Percentiles rank a stretch among this genome's conserved stretches.
Conservation (phyloP, 2,888 invertebrate genomes). For the Brachyopa scutellaris region DNA sequence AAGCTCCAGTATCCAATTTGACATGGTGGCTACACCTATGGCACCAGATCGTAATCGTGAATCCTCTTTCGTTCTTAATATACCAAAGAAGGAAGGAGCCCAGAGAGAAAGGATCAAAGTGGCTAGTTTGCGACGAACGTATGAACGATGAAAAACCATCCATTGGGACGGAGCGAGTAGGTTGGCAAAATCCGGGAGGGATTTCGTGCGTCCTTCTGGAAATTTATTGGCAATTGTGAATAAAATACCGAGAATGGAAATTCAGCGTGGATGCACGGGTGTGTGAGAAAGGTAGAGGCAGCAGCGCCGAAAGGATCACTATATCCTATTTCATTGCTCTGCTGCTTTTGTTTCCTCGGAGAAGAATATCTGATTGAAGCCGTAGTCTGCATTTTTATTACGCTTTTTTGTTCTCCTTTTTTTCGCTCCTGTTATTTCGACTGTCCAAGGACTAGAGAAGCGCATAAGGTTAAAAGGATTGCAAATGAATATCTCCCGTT, state of each 20-base stretch:
- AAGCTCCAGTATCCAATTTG: constrained; percentile 61
- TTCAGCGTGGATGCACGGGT: constrained; percentile 37
- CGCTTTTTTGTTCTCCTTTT: constrained; percentile 7
- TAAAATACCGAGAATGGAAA: constrained; percentile 62
- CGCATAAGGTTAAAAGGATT: constrained; percentile 55
- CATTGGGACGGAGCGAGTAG: too few relatives aligned
- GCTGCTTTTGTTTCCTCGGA: constrained; percentile 33
- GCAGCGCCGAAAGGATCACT: constrained; percentile 26
- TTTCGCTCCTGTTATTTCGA: constrained; percentile 29
- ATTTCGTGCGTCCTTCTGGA: constrained; percentile 62
- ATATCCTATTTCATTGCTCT: constrained; percentile 18
- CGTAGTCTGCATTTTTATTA: constrained; percentile 55
- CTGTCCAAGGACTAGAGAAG: not conserved
- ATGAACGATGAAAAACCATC: constrained; percentile 26
- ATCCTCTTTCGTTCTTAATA: constrained; percentile 32
- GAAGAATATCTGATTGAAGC: constrained; percentile 57
- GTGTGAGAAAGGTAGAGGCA: constrained; percentile 1
- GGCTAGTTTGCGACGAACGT: constrained; percentile 50
- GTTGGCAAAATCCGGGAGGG: constrained; percentile 2
- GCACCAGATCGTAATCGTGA: constrained; percentile 62
- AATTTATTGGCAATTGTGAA: constrained; percentile 70
- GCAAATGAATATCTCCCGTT: constrained; percentile 61
- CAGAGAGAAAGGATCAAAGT: constrained; percentile 35
- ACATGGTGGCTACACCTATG: constrained; percentile 69
- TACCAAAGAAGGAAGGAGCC: not conserved